Base-by-base conservation (phyloP, 2,113 vertebrate genomes). In the Leucopsar rothschildi region DNA sequence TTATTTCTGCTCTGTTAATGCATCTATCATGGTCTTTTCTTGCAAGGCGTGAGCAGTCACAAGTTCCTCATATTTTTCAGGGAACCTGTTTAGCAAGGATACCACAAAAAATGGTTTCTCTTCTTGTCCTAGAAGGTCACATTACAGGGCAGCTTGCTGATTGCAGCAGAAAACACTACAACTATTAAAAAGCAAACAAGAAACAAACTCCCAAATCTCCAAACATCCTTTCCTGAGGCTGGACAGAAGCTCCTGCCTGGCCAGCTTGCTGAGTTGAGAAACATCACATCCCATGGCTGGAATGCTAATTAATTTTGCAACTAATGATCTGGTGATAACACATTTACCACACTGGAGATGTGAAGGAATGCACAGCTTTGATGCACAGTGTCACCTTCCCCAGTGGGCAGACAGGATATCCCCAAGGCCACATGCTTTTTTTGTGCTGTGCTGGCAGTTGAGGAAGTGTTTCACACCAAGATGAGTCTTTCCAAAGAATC, bases 231-330 rank as follows among this genome's bases (percentile, higher is more conserved):
- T 87, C 57, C 66, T 72, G 53, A 84, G 40, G 53, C 44, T 65
- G 56, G 47, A 94, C 35, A 72, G 37, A 79, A 89, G 40, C 35
- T 64, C 28, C 76, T 76, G 50, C 64, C 37, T 64, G 40, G 28
- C 49, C 73, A 87, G 69, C 49, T 65, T 79, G 28, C 57, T 87
- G 61, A 57, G 61, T 86, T 92, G 92, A 71, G 37, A 92, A 84
- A 52, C 59, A 81, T 75, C 64, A 52, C 77, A 75, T 78, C 69
- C 45, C 68, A 56, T 2, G 1, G 56, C 82, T 90, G 77, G 69
- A 92, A 77, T 63, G 52, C 44, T 94, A 93, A 95, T 75, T 90
- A 84, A 84, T 92, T 91, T 88, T 96, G 65, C 40, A 92, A 13
- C n/a, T 84, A 93, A 91, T 50, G 35, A 90, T 55, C 49, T 85